Conservation (phyloP, 2,797 vertebrate genomes). For the Scleropages formosus region DNA sequence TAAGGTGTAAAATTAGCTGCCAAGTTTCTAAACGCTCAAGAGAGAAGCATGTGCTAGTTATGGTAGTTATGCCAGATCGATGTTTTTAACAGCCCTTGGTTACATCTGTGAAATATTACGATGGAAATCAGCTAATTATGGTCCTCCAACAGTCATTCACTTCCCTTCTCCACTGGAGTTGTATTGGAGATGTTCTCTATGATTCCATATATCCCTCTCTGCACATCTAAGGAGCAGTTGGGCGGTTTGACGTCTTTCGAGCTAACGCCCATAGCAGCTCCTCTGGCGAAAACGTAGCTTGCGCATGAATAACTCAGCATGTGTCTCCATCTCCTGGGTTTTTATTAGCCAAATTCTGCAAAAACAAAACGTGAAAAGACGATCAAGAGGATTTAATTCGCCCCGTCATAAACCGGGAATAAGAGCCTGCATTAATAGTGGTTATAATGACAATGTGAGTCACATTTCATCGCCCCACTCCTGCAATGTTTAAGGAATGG, state of each 20-base stretch:
- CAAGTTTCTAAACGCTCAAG: background rate
- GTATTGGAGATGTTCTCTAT: background rate
- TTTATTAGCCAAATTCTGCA: slow-evolving; percentile 11
- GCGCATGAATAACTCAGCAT: background rate
- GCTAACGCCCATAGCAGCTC: background rate
- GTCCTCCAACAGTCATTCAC: slow-evolving; percentile 18
- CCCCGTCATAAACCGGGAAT: background rate
- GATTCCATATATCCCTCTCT: slow-evolving; percentile 2
- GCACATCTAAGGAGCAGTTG: background rate
- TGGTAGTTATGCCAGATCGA: background rate
- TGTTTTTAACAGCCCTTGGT: background rate
- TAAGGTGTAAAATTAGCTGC: slow-evolving; percentile 11
- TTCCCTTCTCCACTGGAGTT: background rate
- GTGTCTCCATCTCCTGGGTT: slow-evolving; percentile 6
- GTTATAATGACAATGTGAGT: slow-evolving; percentile 10
- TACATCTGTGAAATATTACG: slow-evolving; percentile 15
- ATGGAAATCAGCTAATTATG: slow-evolving; percentile 13
- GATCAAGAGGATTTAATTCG: slow-evolving; percentile 20
- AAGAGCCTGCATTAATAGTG: background rate
- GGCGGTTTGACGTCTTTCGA: background rate
- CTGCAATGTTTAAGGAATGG: slow-evolving; percentile 24
- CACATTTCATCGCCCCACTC: slow-evolving; percentile 29
- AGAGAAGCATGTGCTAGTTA: slow-evolving; percentile 2
- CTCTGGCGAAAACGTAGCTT: background rate
- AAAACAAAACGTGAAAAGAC: slow-evolving; percentile 4